Evolutionary conservation across 2,113 vertebrate genomes (phyloP), one percentile per base, ranked within the genome.

Genomic region (Chlorodrepanis virens): DNA sequence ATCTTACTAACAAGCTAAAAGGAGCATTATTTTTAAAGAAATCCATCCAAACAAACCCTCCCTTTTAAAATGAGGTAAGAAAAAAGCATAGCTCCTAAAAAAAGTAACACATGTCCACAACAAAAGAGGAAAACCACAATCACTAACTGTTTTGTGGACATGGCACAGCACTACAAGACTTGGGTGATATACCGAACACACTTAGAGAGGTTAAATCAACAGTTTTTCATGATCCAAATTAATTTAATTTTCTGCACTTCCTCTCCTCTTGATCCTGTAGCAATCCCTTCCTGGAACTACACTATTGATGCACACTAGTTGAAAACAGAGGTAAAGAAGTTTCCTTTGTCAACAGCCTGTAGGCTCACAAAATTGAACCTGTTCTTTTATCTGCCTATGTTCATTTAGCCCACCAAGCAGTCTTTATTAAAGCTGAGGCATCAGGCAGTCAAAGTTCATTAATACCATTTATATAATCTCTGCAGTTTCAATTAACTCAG

Each of bases 381-480:
- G 97, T 97, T 98, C 98, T 98, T 98, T 98, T 98, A 98, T 98
- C 98, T 98, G 98, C 97, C 98, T 98, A 96, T 98, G 98, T 97
- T 98, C 98, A 98, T 98, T 98, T 98, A 98, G 98, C 98, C 96
- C 98, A 98, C 98, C 98, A 98, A 98, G 98, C 98, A 98, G 98
- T 98, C 98, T 98, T 98, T 98, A 98, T 98, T 98, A 98, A 98
- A 98, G 97, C 97, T 90, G 97, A 98, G 96, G 95, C 98, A 98
- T 98, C 97, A 98, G 98, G 97, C 98, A 98, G 98, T 98, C 98
- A 98, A 98, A 98, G 98, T 98, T 98, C 98, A 98, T 98, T 98
- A 98, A 98, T 98, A 98, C 98, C 98, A 98, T 98, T 98, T 98
- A 98, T 98, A 98, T 98, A 98, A 98, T 98, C 98, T 98, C 97